Percentiles rank a stretch among this genome's conserved stretches.
Evolutionary conservation across 1,140 invertebrate genomes (phyloP).

Genomic region (Bombus balteatus): DNA sequence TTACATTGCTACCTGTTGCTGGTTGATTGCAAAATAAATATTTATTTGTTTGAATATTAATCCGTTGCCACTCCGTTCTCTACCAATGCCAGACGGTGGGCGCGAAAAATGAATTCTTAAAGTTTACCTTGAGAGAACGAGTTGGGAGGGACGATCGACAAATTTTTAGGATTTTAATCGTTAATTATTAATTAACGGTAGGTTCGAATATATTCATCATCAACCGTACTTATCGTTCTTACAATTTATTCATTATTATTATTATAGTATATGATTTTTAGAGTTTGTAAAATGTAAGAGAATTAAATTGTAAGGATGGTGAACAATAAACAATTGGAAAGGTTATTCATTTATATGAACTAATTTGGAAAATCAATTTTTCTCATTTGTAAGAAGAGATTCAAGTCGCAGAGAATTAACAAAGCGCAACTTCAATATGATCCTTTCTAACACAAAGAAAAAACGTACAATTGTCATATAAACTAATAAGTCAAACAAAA

Average conservation of each 20-base stretch:
- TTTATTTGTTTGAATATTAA: slow-evolving; percentile 72
- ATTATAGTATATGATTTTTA: not conserved
- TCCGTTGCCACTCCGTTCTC: slow-evolving; percentile 46
- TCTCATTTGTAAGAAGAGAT: not conserved
- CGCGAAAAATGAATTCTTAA: slow-evolving; percentile 47
- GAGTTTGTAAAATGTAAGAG: not conserved
- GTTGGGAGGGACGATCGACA: not conserved
- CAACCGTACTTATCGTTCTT: not conserved
- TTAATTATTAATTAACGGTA: not conserved
- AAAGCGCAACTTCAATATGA: not conserved
- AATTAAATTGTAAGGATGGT: not conserved
- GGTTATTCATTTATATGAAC: too few species aligned
- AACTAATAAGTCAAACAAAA: not conserved
- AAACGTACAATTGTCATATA: not conserved
- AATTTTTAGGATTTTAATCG: not conserved
- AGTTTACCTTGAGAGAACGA: not conserved
- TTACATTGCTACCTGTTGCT: slow-evolving; percentile 71
- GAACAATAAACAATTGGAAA: too few species aligned
- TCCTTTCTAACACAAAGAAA: not conserved
- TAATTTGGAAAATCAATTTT: not conserved
- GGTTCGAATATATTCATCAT: not conserved
- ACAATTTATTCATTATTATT: not conserved
- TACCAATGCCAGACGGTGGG: not conserved
- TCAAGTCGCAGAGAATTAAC: not conserved
- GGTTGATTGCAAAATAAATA: slow-evolving; percentile 71